Evolutionary conservation across 2,113 vertebrate genomes (phyloP).

Genomic region (Thomomys bottae): DNA sequence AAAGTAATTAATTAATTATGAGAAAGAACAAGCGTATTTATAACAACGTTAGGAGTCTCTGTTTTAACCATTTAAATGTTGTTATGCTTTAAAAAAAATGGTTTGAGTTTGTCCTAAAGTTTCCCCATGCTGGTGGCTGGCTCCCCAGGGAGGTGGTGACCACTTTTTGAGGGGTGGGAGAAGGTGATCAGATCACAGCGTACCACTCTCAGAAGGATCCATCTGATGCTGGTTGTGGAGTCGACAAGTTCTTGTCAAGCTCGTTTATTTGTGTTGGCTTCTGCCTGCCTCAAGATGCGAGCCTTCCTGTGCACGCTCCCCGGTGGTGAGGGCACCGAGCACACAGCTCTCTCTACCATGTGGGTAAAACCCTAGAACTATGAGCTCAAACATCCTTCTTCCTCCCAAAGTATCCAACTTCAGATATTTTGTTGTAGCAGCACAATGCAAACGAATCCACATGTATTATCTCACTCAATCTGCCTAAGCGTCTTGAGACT

Average conservation of each 20-base stretch:
- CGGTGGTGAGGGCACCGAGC: too few species aligned
- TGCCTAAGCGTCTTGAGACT: background rate
- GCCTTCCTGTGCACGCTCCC: too few species aligned
- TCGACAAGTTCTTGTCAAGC: background rate
- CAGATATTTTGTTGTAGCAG: background rate
- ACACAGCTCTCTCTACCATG: too few species aligned
- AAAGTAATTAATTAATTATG: background rate
- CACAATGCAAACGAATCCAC: background rate
- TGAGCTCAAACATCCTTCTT: background rate
- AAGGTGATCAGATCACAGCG: background rate
- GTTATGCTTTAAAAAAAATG: background rate
- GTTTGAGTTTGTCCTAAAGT: background rate
- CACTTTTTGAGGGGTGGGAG: background rate
- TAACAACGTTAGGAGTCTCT: background rate
- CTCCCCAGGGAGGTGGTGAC: too few species aligned
- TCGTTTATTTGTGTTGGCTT: too few species aligned
- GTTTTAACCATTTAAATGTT: background rate
- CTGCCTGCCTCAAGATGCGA: background rate
- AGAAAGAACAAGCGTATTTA: too few species aligned
- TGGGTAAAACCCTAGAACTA: background rate
- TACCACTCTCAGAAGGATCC: background rate
- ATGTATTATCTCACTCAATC: background rate
- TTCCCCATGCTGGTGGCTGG: background rate
- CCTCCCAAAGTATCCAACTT: background rate
- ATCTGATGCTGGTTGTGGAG: background rate